These are phyloP conservation scores for Acanthurus tractus DNA, from an alignment of 2,797 vertebrate species.

Conservation along the genomic window DNA sequence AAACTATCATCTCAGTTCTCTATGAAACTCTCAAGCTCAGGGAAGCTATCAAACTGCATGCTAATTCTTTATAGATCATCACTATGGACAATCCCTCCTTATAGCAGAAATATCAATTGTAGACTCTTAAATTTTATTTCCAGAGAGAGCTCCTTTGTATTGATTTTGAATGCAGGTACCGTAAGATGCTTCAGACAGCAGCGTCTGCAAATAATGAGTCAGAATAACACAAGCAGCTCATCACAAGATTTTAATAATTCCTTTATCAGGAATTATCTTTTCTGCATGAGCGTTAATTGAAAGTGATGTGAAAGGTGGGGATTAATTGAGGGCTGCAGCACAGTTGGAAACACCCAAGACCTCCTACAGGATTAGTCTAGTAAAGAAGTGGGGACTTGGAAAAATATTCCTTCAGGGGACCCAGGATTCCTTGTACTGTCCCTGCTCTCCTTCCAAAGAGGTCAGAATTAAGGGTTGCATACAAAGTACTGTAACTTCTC, in stretches of 20 bases:
- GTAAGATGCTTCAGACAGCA: background rate
- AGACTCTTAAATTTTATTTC: background rate
- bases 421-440: constrained; percentile 2
- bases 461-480: constrained; percentile 35
- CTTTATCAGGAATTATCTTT: background rate
- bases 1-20: no score
- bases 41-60: no score
- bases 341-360: constrained; percentile 10
- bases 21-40: no score
- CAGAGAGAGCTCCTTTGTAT: background rate
- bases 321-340: background rate
- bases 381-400: background rate
- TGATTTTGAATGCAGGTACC: background rate
- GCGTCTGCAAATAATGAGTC: background rate
- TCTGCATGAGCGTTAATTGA: background rate
- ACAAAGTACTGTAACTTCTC: constrained; percentile 11
- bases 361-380: constrained; percentile 17
- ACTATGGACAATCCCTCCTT: background rate
- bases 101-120: background rate
- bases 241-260: background rate
- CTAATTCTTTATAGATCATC: background rate
- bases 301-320: background rate
- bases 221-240: background rate
- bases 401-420: background rate
- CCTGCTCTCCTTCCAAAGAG: constrained; percentile 13